Evolutionary conservation across 2,888 invertebrate genomes (phyloP), one percentile per base, ranked within the genome.

Genomic region (Phaedon cochleariae): DNA sequence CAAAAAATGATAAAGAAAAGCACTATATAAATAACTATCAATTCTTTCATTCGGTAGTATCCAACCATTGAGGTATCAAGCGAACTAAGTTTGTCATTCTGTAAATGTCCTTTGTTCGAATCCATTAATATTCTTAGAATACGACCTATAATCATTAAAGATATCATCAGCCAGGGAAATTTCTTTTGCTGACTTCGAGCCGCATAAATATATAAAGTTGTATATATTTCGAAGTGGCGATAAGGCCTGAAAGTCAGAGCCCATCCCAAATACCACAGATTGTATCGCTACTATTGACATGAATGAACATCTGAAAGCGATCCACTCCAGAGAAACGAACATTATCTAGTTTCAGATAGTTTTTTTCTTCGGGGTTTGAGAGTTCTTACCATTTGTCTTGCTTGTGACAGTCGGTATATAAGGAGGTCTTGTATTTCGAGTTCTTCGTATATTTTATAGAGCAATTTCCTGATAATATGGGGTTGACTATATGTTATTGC

Each of bases 221-320:
- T 59, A 54, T 64, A 52, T 59, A 37, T 59, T 59, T 64, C 48
- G 53, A 59, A 59, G 12, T 29, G 53, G 29, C 54, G 63, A 53
- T 67, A 64, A 53, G 37, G 12, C 53, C 18, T 59, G 18, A 22
- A 26, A 34, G 49, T 48, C 22, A 10, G 21, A 67, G 69, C 74
- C 74, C 70, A 73, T 74, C 76, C 76, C 74, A 74, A 76, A 76
- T 74, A 73, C 73, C 74, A 65, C 59, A 73, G 76, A 76, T 76
- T 62, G 68, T 74, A 76, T 76, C 76, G 64, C 57, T 60, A 59
- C 71, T 69, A 73, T 73, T 72, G 74, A 73, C 74, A 75, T 74
- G 75, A 75, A 73, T 73, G 74, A 73, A 75, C 74, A 74, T 73
- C 72, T 72, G 73, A 73, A 73, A 72, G 71, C 69, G 73, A 75